phyloP scores from a whole-genome alignment of 1,140 invertebrate genomes.

The Vollenhovia emeryi region DNA sequence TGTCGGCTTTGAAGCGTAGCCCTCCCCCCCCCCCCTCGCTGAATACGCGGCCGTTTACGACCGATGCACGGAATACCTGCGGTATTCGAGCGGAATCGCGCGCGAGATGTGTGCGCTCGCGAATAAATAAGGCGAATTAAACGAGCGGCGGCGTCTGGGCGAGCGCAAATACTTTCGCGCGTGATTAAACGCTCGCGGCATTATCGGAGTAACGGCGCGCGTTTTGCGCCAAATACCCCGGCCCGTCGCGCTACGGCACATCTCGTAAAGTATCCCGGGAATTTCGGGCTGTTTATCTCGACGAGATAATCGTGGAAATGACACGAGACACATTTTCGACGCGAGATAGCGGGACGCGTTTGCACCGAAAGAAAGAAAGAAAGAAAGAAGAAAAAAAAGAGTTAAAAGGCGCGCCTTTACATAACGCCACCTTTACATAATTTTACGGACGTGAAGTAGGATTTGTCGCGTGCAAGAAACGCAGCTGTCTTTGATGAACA shows the following conservation, averaged over 20 bases:
- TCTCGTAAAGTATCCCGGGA: background rate
- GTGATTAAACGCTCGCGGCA: background rate
- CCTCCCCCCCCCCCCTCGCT: too few relatives aligned
- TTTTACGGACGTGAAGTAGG: background rate
- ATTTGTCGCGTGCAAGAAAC: background rate
- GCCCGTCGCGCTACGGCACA: background rate
- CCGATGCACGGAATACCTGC: conserved; percentile 8
- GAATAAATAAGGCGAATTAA: conserved; percentile 43
- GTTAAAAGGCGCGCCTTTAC: too few relatives aligned
- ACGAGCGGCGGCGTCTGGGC: background rate
- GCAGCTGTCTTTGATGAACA: background rate
- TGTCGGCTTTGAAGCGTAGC: background rate
- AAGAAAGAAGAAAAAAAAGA: too few relatives aligned
- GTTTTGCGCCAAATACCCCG: background rate
- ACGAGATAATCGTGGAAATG: conserved; percentile 7
- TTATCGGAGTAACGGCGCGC: background rate
- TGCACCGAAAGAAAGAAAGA: background rate
- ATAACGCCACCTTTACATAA: background rate
- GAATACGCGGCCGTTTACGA: background rate
- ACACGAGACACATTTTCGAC: conserved; percentile 5
- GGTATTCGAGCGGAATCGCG: background rate
- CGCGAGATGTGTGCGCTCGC: too few relatives aligned
- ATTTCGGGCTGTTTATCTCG: conserved; percentile 2
- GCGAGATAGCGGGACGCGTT: background rate
- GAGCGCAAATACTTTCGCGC: background rate